Base-by-base conservation (phyloP, 2,113 vertebrate genomes). In the Diadophis punctatus region DNA sequence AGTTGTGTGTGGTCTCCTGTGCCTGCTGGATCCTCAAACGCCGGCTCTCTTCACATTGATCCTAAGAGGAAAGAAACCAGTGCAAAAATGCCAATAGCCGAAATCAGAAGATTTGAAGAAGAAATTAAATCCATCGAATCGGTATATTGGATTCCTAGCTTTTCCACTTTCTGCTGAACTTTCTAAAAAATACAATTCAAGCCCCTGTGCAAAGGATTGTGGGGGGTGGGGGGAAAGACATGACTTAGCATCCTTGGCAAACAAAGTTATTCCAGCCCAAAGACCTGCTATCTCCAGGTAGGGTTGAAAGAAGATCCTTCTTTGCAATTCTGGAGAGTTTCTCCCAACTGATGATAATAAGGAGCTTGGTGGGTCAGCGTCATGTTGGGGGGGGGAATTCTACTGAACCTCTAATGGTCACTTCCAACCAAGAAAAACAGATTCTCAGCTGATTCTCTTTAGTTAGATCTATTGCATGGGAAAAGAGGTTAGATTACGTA, bases 31-130 rank as follows among this genome's bases (percentile, higher is more conserved):
- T 91, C 91, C 99, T 98, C 95, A 98, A 97, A 80, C 95, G 98
- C 7, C 97, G 97, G 53, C 97, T 98, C 6, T 98, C 97, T 93
- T 98, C 97, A 97, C 99, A 99, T 0, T 97, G 98, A 90, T 99
- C 99, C 99, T 99, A 93, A 86, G 95, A 97, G 90, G 95, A 97
- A 25, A 97, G 88, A 25, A 96, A 2, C 94, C 93, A 92, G 90
- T 93, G 93, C 1, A 63, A 39, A 94, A 23, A 11, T 16, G 53
- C 86, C 49, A 22, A 34, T 39, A 20, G 74, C 74, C 34, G 6
- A 8, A 80, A 39, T 8, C 68, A 20, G 68, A 74, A 39, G n/a
- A 39, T 39, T 74, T 46, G n/a, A 39, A 14, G 34, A 1, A 39
- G 18, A 80, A 80, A 39, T 39, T 8, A 80, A 39, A 39, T 34